Evolutionary conservation across 2,113 vertebrate genomes (phyloP).

Genomic region (Casuarius casuarius): DNA sequence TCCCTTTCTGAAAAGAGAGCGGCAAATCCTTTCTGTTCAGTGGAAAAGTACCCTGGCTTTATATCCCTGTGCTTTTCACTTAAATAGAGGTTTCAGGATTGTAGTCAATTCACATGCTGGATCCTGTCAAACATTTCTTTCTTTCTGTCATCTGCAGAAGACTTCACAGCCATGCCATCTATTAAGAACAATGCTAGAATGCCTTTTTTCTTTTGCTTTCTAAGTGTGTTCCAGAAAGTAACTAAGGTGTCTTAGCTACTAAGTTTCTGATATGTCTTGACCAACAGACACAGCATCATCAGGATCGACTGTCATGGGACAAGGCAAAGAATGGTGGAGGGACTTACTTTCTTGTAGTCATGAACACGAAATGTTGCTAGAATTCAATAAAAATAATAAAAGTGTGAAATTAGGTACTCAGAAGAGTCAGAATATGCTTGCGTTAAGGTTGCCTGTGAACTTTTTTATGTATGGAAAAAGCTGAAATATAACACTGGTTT

Average conservation of each 20-base stretch:
- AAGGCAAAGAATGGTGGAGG: neutral
- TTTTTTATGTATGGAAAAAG: neutral
- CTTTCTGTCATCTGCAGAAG: slow-evolving; percentile 46
- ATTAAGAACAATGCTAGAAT: slow-evolving; percentile 17
- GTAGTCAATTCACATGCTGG: slow-evolving; percentile 22
- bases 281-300: neutral
- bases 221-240: slow-evolving; percentile 39
- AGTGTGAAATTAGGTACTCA: neutral
- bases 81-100: slow-evolving; percentile 16
- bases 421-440: neutral
- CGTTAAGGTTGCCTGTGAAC: neutral
- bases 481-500: neutral
- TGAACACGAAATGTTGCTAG: neutral
- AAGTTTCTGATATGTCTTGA: slow-evolving; percentile 18
- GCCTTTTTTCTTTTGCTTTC: neutral
- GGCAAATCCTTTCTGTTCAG: slow-evolving; percentile 35
- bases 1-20: neutral
- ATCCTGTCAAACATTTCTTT: slow-evolving; percentile 53
- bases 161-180: slow-evolving; percentile 30
- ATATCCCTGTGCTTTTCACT: slow-evolving; percentile 12
- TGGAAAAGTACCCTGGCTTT: neutral
- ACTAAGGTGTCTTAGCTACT: neutral
- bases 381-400: neutral
- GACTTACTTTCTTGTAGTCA: neutral
- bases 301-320: neutral